Base-by-base conservation (phyloP, 2,113 vertebrate genomes). In the Stigmatopora nigra region DNA sequence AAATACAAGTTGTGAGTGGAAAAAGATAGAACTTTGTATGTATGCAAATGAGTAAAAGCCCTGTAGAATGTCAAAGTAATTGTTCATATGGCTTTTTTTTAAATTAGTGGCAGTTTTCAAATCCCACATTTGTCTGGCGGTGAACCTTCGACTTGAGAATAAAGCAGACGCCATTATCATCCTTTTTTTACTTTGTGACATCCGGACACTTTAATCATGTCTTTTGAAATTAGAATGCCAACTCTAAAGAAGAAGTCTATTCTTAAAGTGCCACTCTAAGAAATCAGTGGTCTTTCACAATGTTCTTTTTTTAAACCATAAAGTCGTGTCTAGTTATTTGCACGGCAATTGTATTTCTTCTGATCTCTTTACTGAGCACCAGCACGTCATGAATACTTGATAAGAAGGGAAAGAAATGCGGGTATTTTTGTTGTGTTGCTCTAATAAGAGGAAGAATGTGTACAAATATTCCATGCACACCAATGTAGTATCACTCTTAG, bases 371-470 rank as follows among this genome's bases (percentile, higher is more conserved):
- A 20, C 14, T 25, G 68, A 60, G 55, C 63, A 64, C 62, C 68
- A 35, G 41, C n/a, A 68, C 51, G 20, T 48, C 38, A 79, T 84
- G 71, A 82, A 85, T 80, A 75, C 70, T 75, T 80, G 48, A 83
- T 78, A 67, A 17, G 3, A 57, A 74, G 72, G 69, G 70, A 63
- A 66, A 65, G 72, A 53, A 73, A 72, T 41, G 68, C 49, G 76
- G 82, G 63, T 19, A 36, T 46, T 31, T 9, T 51, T 68, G 64
- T 63, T 57, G 65, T 60, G 51, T 58, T 65, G 19, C 64, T 31
- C 22, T 31, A 31, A 56, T 56, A 31, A 15, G 53, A 31, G 25
- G 22, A 31, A 31, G 5, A 31, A 56, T 31, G 12, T 7, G 53
- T 19, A 25, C 53, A 55, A n/a, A 25, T 9, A 31, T 7, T 13